Conservation (phyloP, 2,113 vertebrate genomes). For the Suricata suricatta region DNA sequence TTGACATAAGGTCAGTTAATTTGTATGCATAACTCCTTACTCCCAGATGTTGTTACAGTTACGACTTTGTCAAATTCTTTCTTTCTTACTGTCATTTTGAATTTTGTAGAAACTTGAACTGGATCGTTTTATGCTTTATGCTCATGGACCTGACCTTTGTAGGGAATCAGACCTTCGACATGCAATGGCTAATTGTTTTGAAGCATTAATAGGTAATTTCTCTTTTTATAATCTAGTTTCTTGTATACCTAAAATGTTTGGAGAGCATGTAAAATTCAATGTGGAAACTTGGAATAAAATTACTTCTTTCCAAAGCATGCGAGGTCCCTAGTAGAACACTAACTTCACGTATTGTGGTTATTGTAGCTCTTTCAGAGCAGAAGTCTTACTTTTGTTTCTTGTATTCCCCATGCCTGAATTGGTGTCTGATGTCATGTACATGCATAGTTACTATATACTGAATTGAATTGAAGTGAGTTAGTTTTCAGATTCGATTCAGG, state of each 20-base stretch:
- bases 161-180: constrained; percentile 98
- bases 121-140: constrained; percentile 99
- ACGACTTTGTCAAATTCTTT: constrained; percentile 1
- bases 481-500: constrained; percentile 14
- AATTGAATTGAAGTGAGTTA: constrained; percentile 9
- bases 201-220: constrained; percentile 95
- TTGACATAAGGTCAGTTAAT: background rate
- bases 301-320: background rate
- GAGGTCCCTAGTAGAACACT: background rate
- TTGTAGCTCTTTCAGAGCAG: background rate
- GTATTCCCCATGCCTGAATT: background rate
- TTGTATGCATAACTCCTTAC: background rate
- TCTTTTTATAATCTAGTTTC: constrained; percentile 10
- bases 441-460: background rate
- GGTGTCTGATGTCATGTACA: background rate
- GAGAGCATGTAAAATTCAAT: background rate
- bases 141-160: constrained; percentile 98
- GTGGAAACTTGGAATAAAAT: background rate
- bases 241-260: background rate
- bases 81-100: constrained; percentile 46
- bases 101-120: constrained; percentile 95
- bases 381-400: background rate
- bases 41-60: background rate
- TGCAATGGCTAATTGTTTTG: constrained; percentile 99
- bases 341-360: background rate